Conservation (phyloP, 2,888 invertebrate genomes). For the Deilephila porcellus region DNA sequence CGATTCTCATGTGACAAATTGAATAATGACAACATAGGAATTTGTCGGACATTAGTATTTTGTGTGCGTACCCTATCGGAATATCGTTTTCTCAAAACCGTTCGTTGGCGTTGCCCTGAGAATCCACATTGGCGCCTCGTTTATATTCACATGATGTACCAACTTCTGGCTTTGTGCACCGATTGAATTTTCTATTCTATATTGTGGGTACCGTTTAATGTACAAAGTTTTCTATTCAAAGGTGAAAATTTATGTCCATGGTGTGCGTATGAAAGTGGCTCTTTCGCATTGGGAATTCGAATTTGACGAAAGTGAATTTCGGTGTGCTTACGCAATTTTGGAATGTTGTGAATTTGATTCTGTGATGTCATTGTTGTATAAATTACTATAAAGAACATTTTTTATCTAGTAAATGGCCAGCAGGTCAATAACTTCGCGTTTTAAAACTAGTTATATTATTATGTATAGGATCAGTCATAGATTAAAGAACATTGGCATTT, state of each 20-base stretch:
- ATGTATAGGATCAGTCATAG: too few species aligned
- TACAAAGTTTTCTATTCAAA: conserved; percentile 51
- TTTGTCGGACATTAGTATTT: conserved; percentile 72
- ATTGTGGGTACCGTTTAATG: conserved; percentile 53
- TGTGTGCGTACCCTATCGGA: conserved; percentile 65
- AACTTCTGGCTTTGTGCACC: conserved; percentile 62
- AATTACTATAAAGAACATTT: too few species aligned
- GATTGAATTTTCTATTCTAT: conserved; percentile 58
- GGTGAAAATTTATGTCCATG: conserved; percentile 48
- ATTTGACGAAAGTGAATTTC: conserved; percentile 53
- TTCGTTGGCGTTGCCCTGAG: conserved; percentile 76
- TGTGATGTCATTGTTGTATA: background rate
- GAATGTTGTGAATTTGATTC: conserved; percentile 29
- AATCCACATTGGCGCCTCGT: conserved; percentile 65
- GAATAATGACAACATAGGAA: conserved; percentile 72
- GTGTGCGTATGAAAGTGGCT: conserved; percentile 45
- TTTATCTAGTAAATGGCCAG: too few species aligned
- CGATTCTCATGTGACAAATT: conserved; percentile 73
- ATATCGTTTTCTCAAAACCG: conserved; percentile 83
- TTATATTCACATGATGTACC: conserved; percentile 63
- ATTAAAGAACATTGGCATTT: too few species aligned
- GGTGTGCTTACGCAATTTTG: conserved; percentile 36
- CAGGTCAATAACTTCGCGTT: too few species aligned
- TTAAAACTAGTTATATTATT: too few species aligned
- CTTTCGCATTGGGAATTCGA: conserved; percentile 42